Base-by-base conservation (phyloP, 2,113 vertebrate species). In the Tylochromis polylepis region DNA sequence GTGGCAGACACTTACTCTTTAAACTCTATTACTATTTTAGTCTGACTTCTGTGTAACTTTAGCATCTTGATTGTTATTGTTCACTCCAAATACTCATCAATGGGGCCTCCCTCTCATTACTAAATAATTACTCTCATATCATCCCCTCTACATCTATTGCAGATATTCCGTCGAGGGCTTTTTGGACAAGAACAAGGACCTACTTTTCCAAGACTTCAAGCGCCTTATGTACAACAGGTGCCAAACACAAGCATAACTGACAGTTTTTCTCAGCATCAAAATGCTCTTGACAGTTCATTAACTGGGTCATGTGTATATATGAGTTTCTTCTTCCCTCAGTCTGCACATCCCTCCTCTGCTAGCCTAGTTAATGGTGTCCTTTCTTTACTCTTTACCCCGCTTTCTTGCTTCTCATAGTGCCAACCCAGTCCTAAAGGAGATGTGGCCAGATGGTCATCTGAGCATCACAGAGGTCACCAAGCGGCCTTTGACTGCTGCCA, bases 401-500 rank as follows among this genome's bases (percentile, higher is more conserved):
- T 77, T 86, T 82, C n/a, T 75, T 1, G 3, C 72, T 77, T 53
- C 38, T 70, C 11, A 1, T 85, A 99, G 98, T 78, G 11, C 91
- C 1, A 95, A 99, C 89, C 95, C 97, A 0, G 96, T 97, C 15
- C 90, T 99, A 82, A 95, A 90, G 80, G 95, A 97, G 90, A 99
- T 99, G 98, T 99, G 98, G 98, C 98, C 98, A 0, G 98, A 99
- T 0, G 98, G 98, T 11, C 95, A 97, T 88, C 96, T 98, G 93
- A 95, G 98, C 94, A 98, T 99, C 95, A 99, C 97, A 0, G 98
- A 99, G 90, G 98, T 99, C 91, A 99, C 98, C 81, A 99, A 99
- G 90, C 96, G 98, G 4, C 98, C 98, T 0, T 94, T 97, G 88
- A 99, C 98, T 0, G 97, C 98, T 0, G 98, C 97, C 41, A 97